Conservation (phyloP, 2,888 invertebrate species). For the Octonoba sinensis region DNA sequence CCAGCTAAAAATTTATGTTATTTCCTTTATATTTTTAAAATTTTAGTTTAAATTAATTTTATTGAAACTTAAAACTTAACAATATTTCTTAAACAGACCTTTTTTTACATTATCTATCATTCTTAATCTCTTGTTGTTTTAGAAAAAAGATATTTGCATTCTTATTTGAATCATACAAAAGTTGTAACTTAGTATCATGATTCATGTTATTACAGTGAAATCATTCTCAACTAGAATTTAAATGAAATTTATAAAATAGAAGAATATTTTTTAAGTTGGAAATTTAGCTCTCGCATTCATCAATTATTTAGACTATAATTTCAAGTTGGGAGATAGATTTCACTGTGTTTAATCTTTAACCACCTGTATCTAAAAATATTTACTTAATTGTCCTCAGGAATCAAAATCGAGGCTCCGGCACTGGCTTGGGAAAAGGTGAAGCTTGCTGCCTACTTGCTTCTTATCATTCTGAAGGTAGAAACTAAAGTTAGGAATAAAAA, state of each 20-base stretch:
- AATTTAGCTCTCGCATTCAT: too few species aligned
- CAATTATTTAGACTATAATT: background rate
- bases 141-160: too few species aligned
- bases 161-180: too few species aligned
- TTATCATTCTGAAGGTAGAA: conserved; percentile 8
- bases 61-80: background rate
- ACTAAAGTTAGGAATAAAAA: conserved; percentile 2
- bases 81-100: too few species aligned
- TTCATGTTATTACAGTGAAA: too few species aligned
- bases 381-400: conserved; percentile 58
- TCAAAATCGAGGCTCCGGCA: background rate
- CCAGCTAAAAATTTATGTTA: conserved; percentile 46
- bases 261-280: too few species aligned
- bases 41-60: background rate
- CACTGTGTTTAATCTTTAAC: background rate
- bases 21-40: conserved; percentile 7
- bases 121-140: too few species aligned
- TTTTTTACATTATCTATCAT: background rate
- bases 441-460: conserved; percentile 12
- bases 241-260: background rate
- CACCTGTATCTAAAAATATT: conserved; percentile 22
- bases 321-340: background rate
- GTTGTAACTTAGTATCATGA: too few species aligned
- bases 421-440: background rate
- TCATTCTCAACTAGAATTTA: background rate